A percentile compares a stretch with the other conserved stretches of the same genome.
Conservation (phyloP, 2,888 invertebrate genomes). For the Dasypolia templi region DNA sequence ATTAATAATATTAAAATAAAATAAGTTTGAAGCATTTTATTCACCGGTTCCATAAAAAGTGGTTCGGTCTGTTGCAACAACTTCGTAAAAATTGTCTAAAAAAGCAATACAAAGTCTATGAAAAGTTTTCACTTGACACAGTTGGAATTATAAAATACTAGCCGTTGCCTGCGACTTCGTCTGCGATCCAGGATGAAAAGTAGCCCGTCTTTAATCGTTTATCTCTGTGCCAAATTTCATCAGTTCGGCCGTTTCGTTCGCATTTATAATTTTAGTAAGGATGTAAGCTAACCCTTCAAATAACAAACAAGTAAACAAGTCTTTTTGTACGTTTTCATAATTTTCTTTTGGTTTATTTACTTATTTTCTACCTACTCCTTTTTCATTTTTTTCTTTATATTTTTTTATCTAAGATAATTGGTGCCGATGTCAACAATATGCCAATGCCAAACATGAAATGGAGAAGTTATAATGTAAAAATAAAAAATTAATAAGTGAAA, state of each 20-base stretch:
- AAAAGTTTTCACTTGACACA: slow-evolving; percentile 23
- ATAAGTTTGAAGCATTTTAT: neutral
- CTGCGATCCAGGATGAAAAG: too few species aligned
- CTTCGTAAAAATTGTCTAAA: slow-evolving; percentile 22
- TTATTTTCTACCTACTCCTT: neutral
- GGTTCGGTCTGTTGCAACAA: neutral
- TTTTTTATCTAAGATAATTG: neutral
- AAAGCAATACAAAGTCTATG: slow-evolving; percentile 22
- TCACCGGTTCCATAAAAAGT: neutral
- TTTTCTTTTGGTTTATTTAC: neutral
- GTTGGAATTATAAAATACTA: neutral
- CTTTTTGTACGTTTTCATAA: neutral
- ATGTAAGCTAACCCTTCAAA: neutral
- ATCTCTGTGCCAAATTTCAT: too few species aligned
- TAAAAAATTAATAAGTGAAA: neutral
- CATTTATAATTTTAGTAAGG: too few species aligned
- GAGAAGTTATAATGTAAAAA: neutral
- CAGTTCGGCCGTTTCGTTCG: too few species aligned
- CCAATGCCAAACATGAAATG: neutral
- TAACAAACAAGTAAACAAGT: neutral
- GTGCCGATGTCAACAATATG: neutral
- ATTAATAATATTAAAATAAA: neutral
- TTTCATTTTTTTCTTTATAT: neutral
- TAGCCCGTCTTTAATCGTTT: too few species aligned
- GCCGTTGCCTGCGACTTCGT: too few species aligned